A percentile compares a stretch with the other conserved stretches of the same genome.
Evolutionary conservation across 2,113 vertebrate species (phyloP).

Genomic region (Neoarius graeffei): DNA sequence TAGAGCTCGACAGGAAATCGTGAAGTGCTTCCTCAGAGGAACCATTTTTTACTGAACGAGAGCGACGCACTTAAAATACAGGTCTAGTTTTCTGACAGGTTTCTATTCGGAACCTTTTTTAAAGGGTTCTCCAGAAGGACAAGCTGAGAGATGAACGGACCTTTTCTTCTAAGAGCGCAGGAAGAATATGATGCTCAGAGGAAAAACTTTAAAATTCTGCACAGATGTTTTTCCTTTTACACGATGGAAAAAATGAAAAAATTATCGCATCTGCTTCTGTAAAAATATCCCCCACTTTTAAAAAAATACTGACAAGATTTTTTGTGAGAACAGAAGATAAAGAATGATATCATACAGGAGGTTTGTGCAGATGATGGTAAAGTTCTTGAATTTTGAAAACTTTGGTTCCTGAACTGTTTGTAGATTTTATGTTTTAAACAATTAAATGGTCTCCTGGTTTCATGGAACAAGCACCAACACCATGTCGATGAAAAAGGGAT

Average conservation of each 20-base stretch:
- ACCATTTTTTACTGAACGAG: too few relatives aligned
- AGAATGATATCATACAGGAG: not conserved
- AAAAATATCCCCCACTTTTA: not conserved
- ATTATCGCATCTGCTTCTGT: not conserved
- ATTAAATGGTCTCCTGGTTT: not conserved
- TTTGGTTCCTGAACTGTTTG: not conserved
- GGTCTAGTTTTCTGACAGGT: not conserved
- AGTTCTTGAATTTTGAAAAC: not conserved
- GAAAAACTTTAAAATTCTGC: not conserved
- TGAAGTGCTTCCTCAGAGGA: too few relatives aligned
- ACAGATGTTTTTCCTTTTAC: not conserved
- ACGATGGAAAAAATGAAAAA: not conserved
- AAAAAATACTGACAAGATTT: too few relatives aligned
- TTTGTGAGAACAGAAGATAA: not conserved
- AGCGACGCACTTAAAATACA: not conserved
- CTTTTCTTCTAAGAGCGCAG: not conserved
- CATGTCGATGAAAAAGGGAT: not conserved
- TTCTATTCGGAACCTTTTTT: not conserved
- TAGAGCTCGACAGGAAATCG: too few relatives aligned
- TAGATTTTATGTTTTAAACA: not conserved
- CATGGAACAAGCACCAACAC: not conserved
- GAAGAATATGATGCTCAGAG: not conserved
- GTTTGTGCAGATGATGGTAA: not conserved
- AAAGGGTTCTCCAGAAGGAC: not conserved
- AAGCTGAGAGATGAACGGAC: not conserved